Base-by-base conservation (phyloP, 2,113 vertebrate species). In the Syngnathus scovelli region DNA sequence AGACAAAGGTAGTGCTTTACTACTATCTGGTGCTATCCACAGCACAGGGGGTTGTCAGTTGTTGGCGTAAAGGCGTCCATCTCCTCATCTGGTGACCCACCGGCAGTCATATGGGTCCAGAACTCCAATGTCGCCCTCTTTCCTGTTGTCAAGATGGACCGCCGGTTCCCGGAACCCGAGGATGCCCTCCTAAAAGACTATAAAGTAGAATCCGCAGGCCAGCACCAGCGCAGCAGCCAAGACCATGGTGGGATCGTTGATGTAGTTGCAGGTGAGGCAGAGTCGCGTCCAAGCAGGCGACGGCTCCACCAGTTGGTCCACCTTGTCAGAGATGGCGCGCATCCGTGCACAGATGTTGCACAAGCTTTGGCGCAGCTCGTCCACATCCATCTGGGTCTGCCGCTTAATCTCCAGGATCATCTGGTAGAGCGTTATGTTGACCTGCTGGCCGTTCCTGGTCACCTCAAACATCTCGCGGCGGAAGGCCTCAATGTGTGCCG, bases 351-450 rank as follows among this genome's bases (percentile, higher is more conserved):
- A 23, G 41, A 62, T 62, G 13, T 62, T 21, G 1, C 61, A 41
- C 61, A 62, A 41, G 41, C n/a, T 44, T 9, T 62, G 61, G 12
- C 61, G 61, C 38, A 62, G 39, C 39, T 62, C 61, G 7, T 62
- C 61, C 61, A 62, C 18, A n/a, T 62, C 61, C 61, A 62, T 62
- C 21, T 62, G 61, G 41, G 61, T 62, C 61, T 62, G 61, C 41
- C 61, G n/a, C 61, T 41, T 62, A 41, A 62, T 62, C 39, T 62
- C 61, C 61, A 46, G 13, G 21, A 62, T 44, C 61, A 62, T 62
- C 41, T 62, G 61, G 61, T 62, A 62, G 61, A 62, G 61, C 13
- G 61, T 62, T 3, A 62, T 18, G 12, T 62, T 62, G 61, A 62
- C 61, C 61, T 44, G 61, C 61, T 62, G 61, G n/a, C 41, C 13